phyloP scores from a whole-genome alignment of 2,113 vertebrate species.

The Pomatostomus ruficeps region DNA sequence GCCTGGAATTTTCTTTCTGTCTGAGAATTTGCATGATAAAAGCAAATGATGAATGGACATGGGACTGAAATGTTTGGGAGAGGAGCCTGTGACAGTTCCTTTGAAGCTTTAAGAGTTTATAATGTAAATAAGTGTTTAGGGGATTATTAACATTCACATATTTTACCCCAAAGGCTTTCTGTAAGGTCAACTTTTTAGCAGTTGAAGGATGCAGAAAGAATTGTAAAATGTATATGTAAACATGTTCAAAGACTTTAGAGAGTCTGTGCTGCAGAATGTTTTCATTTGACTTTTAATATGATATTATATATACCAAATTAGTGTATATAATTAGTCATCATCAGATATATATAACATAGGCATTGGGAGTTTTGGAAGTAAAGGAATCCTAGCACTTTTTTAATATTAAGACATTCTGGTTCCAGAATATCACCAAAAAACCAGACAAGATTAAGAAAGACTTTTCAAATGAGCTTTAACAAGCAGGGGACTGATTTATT shows the following conservation, averaged over 20 bases:
- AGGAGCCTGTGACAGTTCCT: background rate
- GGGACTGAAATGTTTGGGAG: constrained; percentile 21
- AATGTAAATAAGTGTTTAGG: constrained; percentile 44
- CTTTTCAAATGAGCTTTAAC: background rate
- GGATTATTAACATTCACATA: constrained; percentile 20
- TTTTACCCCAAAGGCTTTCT: constrained; percentile 22
- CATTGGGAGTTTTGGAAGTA: background rate
- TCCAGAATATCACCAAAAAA: background rate
- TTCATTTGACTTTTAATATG: background rate
- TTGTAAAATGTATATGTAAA: background rate
- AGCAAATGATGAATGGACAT: constrained; percentile 3
- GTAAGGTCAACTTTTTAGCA: constrained; percentile 18
- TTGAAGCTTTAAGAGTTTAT: constrained; percentile 37
- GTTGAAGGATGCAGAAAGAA: background rate
- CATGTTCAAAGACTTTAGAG: background rate
- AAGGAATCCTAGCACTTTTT: background rate
- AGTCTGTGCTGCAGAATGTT: background rate
- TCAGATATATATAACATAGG: background rate
- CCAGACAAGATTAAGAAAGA: background rate
- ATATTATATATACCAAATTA: background rate
- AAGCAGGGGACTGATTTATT: background rate
- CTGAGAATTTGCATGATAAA: constrained; percentile 24
- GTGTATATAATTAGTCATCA: background rate
- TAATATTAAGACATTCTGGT: background rate
- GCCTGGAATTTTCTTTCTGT: background rate